Evolutionary conservation across 2,797 vertebrate genomes (phyloP), one percentile per base, ranked within the genome.

Genomic region (Petrocephalus sullivani): DNA sequence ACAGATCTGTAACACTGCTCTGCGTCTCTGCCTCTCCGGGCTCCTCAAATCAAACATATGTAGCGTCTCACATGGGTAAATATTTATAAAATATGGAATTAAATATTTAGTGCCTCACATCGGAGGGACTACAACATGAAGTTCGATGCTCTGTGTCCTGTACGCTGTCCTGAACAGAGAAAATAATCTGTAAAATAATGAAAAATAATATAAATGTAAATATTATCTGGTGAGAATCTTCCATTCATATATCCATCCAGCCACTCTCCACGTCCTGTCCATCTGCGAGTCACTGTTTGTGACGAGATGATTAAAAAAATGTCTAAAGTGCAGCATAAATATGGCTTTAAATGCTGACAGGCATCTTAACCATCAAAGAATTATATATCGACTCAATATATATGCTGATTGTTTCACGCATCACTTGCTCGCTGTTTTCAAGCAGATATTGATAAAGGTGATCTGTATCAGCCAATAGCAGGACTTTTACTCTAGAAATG

Each of bases 141-240:
- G 49, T n/a, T 12, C 7, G 2, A 28, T 21, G n/a, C 81, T 53
- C 19, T 21, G 41, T 23, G 19, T 28, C 9, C 41, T 53, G n/a
- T 53, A 51, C 49, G 23, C n/a, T 53, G 21, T 4, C 78, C 78
- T 4, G n/a, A 82, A 83, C 19, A 51, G 78, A 82, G 78, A 53
- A 53, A 51, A 23, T 49, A 53, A n/a, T 21, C 49, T 54, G 8
- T 54, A 23, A 9, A 28, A 28, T 28, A 28, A 23, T 49, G 41
- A 21, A 53, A 83, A 83, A 51, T 51, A 51, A 83, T 83, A 53
- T 83, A 83, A 83, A 83, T 83, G 49, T 83, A 83, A 83, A 83
- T 83, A 83, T 53, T 21, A 83, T 51, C 46, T 83, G 21, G 49
- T 53, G 49, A 83, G 19, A 51, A 53, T 83, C 49, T 83, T 83